A percentile compares a stretch with the other conserved stretches of the same genome.
Conservation (phyloP, 2,797 vertebrate genomes). For the Onychomys leucogaster region DNA sequence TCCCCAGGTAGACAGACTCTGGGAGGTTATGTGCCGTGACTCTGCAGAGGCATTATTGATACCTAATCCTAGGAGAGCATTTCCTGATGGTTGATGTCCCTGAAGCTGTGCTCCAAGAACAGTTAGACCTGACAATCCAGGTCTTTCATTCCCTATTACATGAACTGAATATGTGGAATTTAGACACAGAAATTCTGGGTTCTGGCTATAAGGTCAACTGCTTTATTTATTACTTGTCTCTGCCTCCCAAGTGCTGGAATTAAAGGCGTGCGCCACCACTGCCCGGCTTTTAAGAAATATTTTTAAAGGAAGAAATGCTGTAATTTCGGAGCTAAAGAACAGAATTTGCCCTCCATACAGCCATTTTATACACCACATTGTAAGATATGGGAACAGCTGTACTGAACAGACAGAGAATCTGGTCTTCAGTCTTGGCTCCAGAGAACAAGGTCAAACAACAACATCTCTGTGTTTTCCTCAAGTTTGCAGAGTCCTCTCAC, state of each 20-base stretch:
- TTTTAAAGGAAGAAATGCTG: neutral
- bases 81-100: constrained; percentile 16
- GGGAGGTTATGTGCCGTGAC: neutral
- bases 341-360: neutral
- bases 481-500: neutral
- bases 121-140: neutral
- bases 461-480: neutral
- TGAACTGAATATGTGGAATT: neutral
- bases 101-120: constrained; percentile 46
- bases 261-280: too few species aligned
- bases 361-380: neutral
- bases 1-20: neutral
- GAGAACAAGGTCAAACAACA: neutral
- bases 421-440: neutral
- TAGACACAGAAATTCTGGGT: neutral
- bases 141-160: neutral
- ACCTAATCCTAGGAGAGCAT: neutral
- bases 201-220: neutral
- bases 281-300: neutral
- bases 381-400: neutral
- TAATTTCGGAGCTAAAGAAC: neutral
- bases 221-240: neutral
- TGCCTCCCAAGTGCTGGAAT: too few species aligned
- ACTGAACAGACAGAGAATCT: neutral
- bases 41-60: constrained; percentile 7